These are phyloP conservation scores for Zoroaster sp. DNA, from an alignment of 53 echinoderm and acorn worm genomes.

Conservation along the genomic window DNA sequence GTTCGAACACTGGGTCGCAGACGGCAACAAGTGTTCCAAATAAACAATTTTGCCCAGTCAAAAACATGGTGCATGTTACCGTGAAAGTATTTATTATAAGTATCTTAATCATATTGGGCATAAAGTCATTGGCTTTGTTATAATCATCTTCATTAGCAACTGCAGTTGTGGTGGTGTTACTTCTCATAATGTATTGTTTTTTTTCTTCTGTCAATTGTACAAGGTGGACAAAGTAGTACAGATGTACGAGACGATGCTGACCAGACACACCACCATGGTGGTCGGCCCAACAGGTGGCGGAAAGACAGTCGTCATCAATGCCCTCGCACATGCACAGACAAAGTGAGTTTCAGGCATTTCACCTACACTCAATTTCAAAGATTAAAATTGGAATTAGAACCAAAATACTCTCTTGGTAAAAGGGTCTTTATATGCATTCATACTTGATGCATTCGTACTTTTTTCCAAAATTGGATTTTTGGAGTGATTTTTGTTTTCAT, in stretches of 20 bases:
- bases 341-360: constrained; percentile 66
- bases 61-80: too few species aligned
- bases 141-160: too few species aligned
- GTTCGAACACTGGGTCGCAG: too few species aligned
- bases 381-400: background rate
- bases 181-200: background rate
- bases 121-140: too few species aligned
- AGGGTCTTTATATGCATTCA: background rate
- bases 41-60: too few species aligned
- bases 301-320: constrained; percentile 96
- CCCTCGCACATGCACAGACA: constrained; percentile 95
- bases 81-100: too few species aligned
- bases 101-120: too few species aligned
- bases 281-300: constrained; percentile 98
- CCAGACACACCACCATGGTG: constrained; percentile 97
- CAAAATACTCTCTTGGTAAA: too few species aligned
- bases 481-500: too few species aligned
- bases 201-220: background rate
- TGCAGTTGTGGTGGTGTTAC: background rate
- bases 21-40: too few species aligned
- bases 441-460: background rate
- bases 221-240: constrained; percentile 99
- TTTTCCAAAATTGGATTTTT: background rate
- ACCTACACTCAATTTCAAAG: background rate
- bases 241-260: constrained; percentile 99